Base-by-base conservation (phyloP, 2,888 invertebrate genomes). In the Asteroscopus sphinx region DNA sequence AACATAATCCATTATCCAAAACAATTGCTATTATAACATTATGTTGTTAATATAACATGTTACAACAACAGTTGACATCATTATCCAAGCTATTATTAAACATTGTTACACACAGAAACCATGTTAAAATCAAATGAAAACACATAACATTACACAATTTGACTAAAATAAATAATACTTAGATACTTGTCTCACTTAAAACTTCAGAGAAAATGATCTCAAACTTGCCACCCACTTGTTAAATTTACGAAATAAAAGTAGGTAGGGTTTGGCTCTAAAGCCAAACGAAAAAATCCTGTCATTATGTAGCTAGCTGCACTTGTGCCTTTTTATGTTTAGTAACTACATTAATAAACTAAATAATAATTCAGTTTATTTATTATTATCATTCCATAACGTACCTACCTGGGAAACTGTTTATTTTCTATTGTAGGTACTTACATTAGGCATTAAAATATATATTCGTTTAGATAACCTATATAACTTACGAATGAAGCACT, bases 21-120 rank as follows among this genome's bases (percentile, higher is more conserved):
- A 5, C 1, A 28, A 17, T 41, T 37, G 7, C 11, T 2, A 15
- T n/a, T 25, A 25, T 1, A 40, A 5, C 3, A 4, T 17, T 25
- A 9, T 42, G 2, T 35, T 32, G 28, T 58, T 51, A 51, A 46
- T 44, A 26, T 12, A 17, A 33, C 11, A 51, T 28, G 8, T 11
- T n/a, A n/a, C n/a, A 28, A 28, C 28, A 28, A 21, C 12, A 0
- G 7, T 17, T 17, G 6, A 15, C 12, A 9, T 9, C 12, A 25
- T 8, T n/a, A n/a, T n/a, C n/a, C 25, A 1, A 25, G 26, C 7
- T 1, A 12, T 12, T 28, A 9, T 13, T 15, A 11, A 11, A 41
- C 12, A 26, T 15, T 28, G 3, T 15, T 15, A 44, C 11, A 33
- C 15, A 42, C 13, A 15, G 11, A 25, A 42, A 16, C 3, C 7